Evolutionary conservation across 2,113 vertebrate genomes (phyloP).

Genomic region (Nyctibius bracteatus): DNA sequence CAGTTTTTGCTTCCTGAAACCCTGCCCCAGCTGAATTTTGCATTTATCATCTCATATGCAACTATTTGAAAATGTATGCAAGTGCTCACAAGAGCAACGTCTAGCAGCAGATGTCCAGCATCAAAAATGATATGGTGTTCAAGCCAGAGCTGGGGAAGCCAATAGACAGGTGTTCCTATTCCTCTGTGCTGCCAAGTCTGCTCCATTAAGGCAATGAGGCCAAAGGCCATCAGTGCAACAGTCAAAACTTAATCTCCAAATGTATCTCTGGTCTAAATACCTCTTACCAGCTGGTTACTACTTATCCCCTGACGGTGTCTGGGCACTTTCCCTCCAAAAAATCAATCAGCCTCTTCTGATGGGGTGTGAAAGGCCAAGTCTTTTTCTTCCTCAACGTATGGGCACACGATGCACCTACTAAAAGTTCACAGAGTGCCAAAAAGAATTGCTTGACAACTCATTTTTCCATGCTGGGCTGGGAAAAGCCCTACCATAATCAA

Average conservation of each 20-base stretch:
- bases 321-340: not conserved
- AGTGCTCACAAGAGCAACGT: not conserved
- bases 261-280: not conserved
- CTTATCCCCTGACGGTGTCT: conserved; percentile 10
- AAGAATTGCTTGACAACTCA: not conserved
- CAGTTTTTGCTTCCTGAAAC: not conserved
- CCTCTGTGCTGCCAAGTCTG: not conserved
- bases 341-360: not conserved
- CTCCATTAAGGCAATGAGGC: not conserved
- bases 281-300: conserved; percentile 38
- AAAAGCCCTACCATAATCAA: not conserved
- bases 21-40: not conserved
- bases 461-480: not conserved
- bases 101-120: not conserved
- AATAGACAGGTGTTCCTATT: not conserved
- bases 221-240: not conserved
- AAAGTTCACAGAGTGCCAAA: not conserved
- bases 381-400: not conserved
- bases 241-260: conserved; percentile 18
- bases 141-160: not conserved
- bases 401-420: not conserved
- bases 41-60: not conserved
- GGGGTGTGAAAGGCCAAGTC: not conserved
- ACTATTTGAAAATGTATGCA: not conserved
- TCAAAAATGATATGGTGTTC: not conserved